Conservation (phyloP, 2,113 vertebrate species). For the Psilopsiagon aurifrons region DNA sequence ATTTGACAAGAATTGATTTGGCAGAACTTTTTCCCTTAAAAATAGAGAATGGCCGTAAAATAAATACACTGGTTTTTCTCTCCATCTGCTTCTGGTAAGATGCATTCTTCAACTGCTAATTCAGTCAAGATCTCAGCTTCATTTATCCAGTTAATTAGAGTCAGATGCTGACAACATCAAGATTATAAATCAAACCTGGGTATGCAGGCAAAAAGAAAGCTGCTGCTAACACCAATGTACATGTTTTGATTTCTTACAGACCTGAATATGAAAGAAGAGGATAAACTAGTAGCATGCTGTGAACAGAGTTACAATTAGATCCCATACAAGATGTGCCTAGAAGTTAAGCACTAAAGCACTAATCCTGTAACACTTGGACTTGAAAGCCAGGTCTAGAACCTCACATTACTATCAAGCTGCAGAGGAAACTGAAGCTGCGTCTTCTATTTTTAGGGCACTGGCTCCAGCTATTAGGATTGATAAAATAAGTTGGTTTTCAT, state of each 20-base stretch:
- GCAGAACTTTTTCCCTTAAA: constrained; percentile 73
- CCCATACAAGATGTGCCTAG: background rate
- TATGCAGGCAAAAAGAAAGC: constrained; percentile 61
- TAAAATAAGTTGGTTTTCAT: background rate
- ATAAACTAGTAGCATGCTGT: background rate
- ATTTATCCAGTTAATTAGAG: constrained; percentile 82
- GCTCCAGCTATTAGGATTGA: background rate
- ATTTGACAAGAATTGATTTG: constrained; percentile 81
- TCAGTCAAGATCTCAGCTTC: constrained; percentile 77
- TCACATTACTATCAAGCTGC: background rate
- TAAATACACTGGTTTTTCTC: constrained; percentile 64
- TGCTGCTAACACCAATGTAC: constrained; percentile 37
- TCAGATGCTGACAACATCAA: constrained; percentile 75
- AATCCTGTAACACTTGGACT: background rate
- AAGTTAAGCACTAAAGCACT: background rate
- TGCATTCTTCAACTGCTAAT: constrained; percentile 75
- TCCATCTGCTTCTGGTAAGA: constrained; percentile 81
- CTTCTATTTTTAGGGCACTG: background rate
- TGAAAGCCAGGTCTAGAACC: background rate
- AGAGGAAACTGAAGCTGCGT: background rate
- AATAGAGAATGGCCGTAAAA: constrained; percentile 71
- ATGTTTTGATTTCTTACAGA: constrained; percentile 50
- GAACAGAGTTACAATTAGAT: background rate
- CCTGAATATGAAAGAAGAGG: background rate
- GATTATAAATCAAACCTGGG: constrained; percentile 74